Conservation (phyloP, 2,797 vertebrate species). For the Coilia nasus region DNA sequence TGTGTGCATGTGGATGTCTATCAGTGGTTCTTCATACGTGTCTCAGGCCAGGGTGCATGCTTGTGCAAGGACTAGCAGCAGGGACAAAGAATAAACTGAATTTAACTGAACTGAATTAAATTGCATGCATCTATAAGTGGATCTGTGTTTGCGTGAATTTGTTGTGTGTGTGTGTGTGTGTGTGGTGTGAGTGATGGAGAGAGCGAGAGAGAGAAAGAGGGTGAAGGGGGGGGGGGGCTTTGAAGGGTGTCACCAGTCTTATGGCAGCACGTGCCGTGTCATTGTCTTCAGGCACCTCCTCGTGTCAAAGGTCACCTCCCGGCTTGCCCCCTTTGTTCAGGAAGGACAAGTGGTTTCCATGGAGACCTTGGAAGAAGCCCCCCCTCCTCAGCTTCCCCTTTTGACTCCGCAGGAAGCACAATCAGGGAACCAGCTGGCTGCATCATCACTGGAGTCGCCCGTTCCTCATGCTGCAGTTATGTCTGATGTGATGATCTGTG, state of each 20-base stretch:
- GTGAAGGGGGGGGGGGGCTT: background rate
- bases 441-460: constrained; percentile 14
- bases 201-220: too few species aligned
- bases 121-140: background rate
- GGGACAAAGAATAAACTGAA: too few species aligned
- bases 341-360: constrained; percentile 39
- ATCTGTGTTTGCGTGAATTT: background rate
- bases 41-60: too few species aligned
- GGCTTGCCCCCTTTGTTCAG: constrained; percentile 34
- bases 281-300: constrained; percentile 42
- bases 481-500: too few species aligned
- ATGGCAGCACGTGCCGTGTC: constrained; percentile 32
- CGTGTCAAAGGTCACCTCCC: constrained; percentile 39
- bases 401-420: constrained; percentile 25
- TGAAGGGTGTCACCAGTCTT: background rate
- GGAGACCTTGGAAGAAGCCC: constrained; percentile 41
- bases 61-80: too few species aligned
- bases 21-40: too few species aligned
- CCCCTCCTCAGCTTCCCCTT: constrained; percentile 26
- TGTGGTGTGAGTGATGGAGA: too few species aligned
- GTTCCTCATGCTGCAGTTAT: background rate
- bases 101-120: too few species aligned
- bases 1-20: too few species aligned
- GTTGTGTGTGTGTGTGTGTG: background rate
- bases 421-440: constrained; percentile 28